phyloP scores from a whole-genome alignment of 2,888 invertebrate genomes.

The Agrypnus murinus region DNA sequence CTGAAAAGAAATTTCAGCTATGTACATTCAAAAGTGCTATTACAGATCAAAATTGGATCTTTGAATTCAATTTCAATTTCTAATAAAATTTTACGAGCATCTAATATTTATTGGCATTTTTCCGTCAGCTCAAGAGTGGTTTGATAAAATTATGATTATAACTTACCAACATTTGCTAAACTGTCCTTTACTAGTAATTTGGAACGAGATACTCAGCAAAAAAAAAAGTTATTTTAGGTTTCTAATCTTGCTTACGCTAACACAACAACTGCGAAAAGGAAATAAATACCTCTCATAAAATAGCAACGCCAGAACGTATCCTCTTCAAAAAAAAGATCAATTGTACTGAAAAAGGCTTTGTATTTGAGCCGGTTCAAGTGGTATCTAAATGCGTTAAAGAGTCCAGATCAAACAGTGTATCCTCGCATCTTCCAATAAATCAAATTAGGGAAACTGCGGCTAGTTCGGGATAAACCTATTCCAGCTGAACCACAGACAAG shows the following conservation, averaged over 20 bases:
- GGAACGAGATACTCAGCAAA: too few species aligned
- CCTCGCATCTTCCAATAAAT: constrained; percentile 49
- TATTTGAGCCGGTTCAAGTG: constrained; percentile 34
- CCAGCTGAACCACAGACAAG: constrained; percentile 51
- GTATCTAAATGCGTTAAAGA: constrained; percentile 45
- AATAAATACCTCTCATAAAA: too few species aligned
- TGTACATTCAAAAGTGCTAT: too few species aligned
- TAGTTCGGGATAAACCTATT: constrained; percentile 50
- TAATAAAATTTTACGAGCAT: constrained; percentile 4
- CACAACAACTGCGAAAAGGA: too few species aligned
- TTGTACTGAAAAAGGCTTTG: constrained; percentile 5
- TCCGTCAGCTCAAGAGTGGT: not conserved
- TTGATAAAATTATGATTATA: too few species aligned
- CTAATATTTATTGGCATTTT: not conserved
- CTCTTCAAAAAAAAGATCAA: constrained; percentile 1
- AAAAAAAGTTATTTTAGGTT: too few species aligned
- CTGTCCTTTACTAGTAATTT: too few species aligned
- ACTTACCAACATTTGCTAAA: too few species aligned
- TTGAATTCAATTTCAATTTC: constrained; percentile 1
- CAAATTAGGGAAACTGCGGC: constrained; percentile 51
- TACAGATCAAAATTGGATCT: not conserved
- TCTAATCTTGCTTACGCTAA: too few species aligned
- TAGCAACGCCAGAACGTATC: not conserved
- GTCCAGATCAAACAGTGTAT: constrained; percentile 43
- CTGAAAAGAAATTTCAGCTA: too few species aligned